Evolutionary conservation across 1,140 invertebrate species (phyloP).

Genomic region (Neuroterus valhalla): DNA sequence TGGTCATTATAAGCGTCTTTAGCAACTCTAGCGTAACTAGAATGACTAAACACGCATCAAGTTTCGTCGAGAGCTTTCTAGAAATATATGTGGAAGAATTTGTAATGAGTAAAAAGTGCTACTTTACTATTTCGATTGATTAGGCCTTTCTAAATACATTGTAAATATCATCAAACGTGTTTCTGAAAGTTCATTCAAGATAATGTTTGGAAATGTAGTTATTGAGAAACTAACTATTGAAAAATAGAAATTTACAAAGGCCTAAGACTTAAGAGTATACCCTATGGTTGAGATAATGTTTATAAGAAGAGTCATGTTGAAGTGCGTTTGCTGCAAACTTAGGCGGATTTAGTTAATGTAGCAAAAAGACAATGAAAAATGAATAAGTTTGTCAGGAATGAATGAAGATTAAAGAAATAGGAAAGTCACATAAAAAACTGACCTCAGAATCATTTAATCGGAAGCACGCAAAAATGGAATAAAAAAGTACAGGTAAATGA

Average conservation of each 20-base stretch:
- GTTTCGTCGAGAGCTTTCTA: neutral
- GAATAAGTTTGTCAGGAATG: conserved; percentile 40
- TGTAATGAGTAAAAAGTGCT: conserved; percentile 24
- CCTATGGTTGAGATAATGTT: conserved; percentile 21
- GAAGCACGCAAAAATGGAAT: conserved; percentile 66
- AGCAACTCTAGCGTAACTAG: conserved; percentile 2
- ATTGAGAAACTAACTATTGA: neutral
- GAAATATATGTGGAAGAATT: conserved; percentile 1
- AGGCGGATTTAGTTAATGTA: conserved; percentile 14
- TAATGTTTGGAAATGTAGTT: too few relatives aligned
- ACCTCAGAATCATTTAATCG: conserved; percentile 69
- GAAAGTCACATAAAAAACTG: conserved; percentile 74
- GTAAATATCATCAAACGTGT: neutral
- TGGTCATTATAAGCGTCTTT: conserved; percentile 6
- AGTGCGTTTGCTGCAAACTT: conserved; percentile 23
- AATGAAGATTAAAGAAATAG: conserved; percentile 68
- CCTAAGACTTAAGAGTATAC: neutral
- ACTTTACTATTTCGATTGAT: conserved; percentile 13
- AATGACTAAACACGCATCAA: conserved; percentile 6
- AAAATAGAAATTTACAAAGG: conserved; percentile 20
- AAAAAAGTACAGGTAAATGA: conserved; percentile 68
- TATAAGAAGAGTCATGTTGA: conserved; percentile 13
- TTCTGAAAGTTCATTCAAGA: neutral
- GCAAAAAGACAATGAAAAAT: conserved; percentile 10
- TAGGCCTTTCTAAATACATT: conserved; percentile 26